phyloP scores from a whole-genome alignment of 1,140 invertebrate genomes.

The Globodera rostochiensis region DNA sequence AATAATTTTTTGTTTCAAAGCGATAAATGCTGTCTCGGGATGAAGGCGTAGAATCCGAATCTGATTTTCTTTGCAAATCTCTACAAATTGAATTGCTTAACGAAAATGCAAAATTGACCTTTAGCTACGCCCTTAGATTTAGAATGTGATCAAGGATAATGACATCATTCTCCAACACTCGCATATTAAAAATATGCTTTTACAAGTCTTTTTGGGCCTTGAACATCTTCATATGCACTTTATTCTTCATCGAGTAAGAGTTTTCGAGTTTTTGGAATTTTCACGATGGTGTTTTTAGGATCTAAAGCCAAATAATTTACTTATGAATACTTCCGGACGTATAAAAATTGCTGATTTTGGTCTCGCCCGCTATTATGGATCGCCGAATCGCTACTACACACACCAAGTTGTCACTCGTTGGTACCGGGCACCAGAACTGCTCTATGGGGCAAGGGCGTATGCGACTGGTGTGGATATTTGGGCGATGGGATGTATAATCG shows the following conservation, averaged over 20 bases:
- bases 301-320: conserved; percentile 96
- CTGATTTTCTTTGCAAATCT: too few species aligned
- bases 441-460: conserved; percentile 93
- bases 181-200: conserved; percentile 92
- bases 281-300: conserved; percentile 71
- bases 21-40: too few species aligned
- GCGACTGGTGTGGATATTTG: conserved; percentile 96
- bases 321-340: conserved; percentile 87
- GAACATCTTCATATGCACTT: conserved; percentile 94
- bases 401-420: conserved; percentile 93
- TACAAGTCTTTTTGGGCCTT: conserved; percentile 90
- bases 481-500: conserved; percentile 96
- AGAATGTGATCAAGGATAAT: conserved; percentile 71
- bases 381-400: conserved; percentile 91
- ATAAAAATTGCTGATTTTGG: conserved; percentile 98
- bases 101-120: too few species aligned
- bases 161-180: conserved; percentile 85
- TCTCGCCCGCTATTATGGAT: conserved; percentile 92
- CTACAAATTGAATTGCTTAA: too few species aligned
- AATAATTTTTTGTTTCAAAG: too few species aligned
- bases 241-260: conserved; percentile 84
- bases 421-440: conserved; percentile 77
- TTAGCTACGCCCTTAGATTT: conserved; percentile 32
- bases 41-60: too few species aligned
- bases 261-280: conserved; percentile 26